Conservation (phyloP, 2,113 vertebrate species). For the Tupaia chinensis region DNA sequence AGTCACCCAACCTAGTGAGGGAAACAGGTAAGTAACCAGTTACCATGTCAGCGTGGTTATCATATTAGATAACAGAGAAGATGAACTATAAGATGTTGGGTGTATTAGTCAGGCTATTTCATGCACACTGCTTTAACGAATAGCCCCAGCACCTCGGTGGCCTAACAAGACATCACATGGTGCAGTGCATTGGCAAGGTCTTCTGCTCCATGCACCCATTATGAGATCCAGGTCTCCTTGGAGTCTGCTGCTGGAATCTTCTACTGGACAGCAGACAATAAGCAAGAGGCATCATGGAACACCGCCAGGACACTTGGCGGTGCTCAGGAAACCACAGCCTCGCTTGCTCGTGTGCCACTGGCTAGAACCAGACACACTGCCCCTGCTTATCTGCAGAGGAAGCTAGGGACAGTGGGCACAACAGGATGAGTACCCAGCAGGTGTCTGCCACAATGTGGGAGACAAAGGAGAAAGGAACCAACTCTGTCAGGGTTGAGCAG, state of each 20-base stretch:
- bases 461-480: neutral
- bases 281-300: neutral
- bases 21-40: neutral
- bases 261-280: neutral
- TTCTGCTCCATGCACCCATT: neutral
- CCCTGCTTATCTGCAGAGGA: neutral
- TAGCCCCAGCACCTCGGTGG: neutral
- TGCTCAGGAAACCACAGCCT: neutral
- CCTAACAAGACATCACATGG: neutral
- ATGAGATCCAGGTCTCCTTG: neutral
- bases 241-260: neutral
- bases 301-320: neutral
- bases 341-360: neutral
- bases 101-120: neutral
- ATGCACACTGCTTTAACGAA: slow-evolving; percentile 11
- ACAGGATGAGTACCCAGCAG: neutral
- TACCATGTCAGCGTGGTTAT: neutral
- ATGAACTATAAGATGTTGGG: neutral
- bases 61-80: neutral
- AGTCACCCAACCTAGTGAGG: neutral
- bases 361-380: neutral
- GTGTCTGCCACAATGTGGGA: neutral
- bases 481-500: neutral
- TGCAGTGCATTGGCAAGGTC: neutral
- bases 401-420: neutral